These are phyloP conservation scores for Sebastes vulpes DNA, from an alignment of 2,797 vertebrate genomes.

Conservation along the genomic window DNA sequence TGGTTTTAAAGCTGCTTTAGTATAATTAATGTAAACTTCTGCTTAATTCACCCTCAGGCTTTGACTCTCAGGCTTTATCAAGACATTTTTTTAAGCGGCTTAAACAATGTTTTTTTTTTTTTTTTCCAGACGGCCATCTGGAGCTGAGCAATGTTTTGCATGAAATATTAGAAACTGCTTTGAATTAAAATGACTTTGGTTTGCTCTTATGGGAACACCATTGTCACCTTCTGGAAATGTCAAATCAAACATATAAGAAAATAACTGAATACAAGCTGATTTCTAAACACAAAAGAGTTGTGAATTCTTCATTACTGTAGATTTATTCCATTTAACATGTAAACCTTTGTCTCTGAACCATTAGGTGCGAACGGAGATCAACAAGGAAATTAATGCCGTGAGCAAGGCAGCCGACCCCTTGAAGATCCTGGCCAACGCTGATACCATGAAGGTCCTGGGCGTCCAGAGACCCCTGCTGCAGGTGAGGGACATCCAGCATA, in stretches of 20 bases:
- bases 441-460: constrained; percentile 96
- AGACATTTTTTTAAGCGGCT: background rate
- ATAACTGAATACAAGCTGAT: background rate
- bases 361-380: constrained; percentile 93
- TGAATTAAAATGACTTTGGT: background rate
- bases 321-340: background rate
- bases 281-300: background rate
- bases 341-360: background rate
- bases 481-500: constrained; percentile 78
- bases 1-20: background rate
- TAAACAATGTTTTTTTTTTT: background rate
- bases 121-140: background rate
- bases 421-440: constrained; percentile 93
- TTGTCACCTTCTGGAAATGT: constrained; percentile 3
- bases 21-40: background rate
- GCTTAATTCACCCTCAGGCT: background rate
- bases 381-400: constrained; percentile 95
- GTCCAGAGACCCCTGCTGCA: constrained; percentile 95
- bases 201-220: background rate
- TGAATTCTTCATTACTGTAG: background rate
- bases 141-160: background rate
- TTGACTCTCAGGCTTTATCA: background rate
- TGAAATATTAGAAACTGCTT: background rate
- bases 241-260: background rate
- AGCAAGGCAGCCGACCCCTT: constrained; percentile 94